Evolutionary conservation across 2,797 vertebrate genomes (phyloP), one percentile per base, ranked within the genome.

Genomic region (Heliangelus exortis): DNA sequence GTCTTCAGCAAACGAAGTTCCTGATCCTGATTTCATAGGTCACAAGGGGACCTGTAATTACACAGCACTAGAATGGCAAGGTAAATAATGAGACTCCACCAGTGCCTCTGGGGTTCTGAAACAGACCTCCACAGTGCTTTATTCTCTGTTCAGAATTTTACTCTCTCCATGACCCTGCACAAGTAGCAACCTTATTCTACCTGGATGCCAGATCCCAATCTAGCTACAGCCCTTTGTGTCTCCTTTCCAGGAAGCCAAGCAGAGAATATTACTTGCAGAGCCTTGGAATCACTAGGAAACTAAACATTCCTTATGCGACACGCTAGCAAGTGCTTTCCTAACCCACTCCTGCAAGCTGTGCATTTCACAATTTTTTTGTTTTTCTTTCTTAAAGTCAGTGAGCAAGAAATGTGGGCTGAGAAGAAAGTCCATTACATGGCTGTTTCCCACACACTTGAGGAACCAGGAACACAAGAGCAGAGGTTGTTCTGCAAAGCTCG

Each of bases 401-500:
- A 96, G 92, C 92, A 93, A 95, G 87, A 96, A 95, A 95, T 4
- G 91, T 95, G 92, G 50, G 84, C 31, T 68, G 50, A 88, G 33
- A 85, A 95, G 82, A 96, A 93, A 91, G 36, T 67, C 76, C 90
- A 92, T 92, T 90, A 96, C 87, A n/a, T 87, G 90, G 75, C 36
- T 90, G 72, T 95, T 95, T 94, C 95, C 96, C 94, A 96, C 93
- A 92, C 89, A 78, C 72, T 87, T 67, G 72, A 95, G 54, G 91
- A 95, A 65, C 75, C 78, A 80, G 77, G 89, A 96, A 96, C 92
- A 96, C 94, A 96, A 97, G 95, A 96, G 95, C 93, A 96, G 72
- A 82, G 95, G 84, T 86, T 94, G 76, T 91, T 92, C 96, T 85
- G 77, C 80, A 82, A 51, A 95, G 81, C 87, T 94, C 4, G 12